These are phyloP conservation scores for Laterallus jamaicensis DNA, from an alignment of 2,113 vertebrate genomes.

Conservation along the genomic window DNA sequence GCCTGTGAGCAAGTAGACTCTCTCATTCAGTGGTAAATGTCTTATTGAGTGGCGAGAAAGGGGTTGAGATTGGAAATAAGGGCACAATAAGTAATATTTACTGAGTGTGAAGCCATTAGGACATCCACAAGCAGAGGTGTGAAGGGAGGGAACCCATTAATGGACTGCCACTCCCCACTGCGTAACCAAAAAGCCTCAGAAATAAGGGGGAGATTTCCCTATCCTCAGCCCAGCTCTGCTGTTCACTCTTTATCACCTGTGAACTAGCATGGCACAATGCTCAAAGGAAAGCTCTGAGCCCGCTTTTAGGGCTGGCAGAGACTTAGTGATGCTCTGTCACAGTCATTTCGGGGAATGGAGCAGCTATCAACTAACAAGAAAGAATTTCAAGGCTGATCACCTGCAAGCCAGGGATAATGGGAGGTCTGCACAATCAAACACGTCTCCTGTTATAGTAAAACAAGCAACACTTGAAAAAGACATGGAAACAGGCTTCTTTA, in stretches of 20 bases:
- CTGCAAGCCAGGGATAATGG: constrained; percentile 63
- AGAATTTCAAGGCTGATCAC: constrained; percentile 63
- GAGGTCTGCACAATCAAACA: constrained; percentile 67
- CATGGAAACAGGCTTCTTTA: constrained; percentile 70
- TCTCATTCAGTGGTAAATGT: background rate
- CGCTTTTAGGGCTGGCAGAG: constrained; percentile 51
- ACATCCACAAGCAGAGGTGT: background rate
- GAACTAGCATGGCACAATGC: background rate
- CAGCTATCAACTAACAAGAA: constrained; percentile 60
- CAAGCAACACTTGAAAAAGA: constrained; percentile 71
- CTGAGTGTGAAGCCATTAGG: background rate
- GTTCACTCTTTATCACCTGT: background rate
- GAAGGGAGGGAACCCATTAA: background rate
- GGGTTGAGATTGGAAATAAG: background rate
- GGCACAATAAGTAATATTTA: background rate
- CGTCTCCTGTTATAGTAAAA: constrained; percentile 65
- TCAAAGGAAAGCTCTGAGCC: constrained; percentile 44
- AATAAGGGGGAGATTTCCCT: background rate
- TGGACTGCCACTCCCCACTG: background rate
- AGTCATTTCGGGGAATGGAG: constrained; percentile 37
- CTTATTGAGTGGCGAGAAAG: background rate
- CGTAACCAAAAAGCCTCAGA: background rate
- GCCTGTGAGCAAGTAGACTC: accelerated
- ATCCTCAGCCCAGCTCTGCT: background rate
- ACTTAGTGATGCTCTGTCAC: constrained; percentile 61